Conservation (phyloP, 2,888 invertebrate genomes). For the Caenorhabditis becei region DNA sequence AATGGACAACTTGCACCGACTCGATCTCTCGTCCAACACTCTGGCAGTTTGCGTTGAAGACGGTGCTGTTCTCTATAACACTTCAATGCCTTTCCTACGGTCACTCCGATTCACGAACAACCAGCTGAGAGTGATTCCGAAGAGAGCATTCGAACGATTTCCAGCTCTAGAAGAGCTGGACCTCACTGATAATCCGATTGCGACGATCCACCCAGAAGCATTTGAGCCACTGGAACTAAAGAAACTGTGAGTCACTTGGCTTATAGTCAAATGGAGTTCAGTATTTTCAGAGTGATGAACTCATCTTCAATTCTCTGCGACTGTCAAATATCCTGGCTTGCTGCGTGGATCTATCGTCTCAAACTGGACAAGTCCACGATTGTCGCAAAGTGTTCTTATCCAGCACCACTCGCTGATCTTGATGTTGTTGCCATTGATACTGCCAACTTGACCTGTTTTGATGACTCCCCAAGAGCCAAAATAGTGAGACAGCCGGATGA, state of each 20-base stretch:
- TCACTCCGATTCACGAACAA: slow-evolving; percentile 66
- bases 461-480: slow-evolving; percentile 70
- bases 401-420: slow-evolving; percentile 54
- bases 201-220: slow-evolving; percentile 70
- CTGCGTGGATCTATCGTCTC: slow-evolving; percentile 64
- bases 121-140: slow-evolving; percentile 65
- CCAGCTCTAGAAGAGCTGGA: slow-evolving; percentile 71
- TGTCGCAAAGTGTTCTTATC: slow-evolving; percentile 67
- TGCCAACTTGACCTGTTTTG: slow-evolving; percentile 67
- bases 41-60: slow-evolving; percentile 76
- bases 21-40: slow-evolving; percentile 71
- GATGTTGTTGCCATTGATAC: slow-evolving; percentile 67
- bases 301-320: slow-evolving; percentile 71
- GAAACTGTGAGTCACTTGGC: slow-evolving; percentile 60
- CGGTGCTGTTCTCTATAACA: slow-evolving; percentile 72
- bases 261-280: neutral
- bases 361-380: slow-evolving; percentile 56
- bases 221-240: slow-evolving; percentile 71
- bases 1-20: slow-evolving; percentile 64
- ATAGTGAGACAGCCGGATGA: slow-evolving; percentile 64
- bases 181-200: slow-evolving; percentile 72
- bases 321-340: slow-evolving; percentile 72
- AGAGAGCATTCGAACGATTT: slow-evolving; percentile 70
- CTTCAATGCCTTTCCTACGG: slow-evolving; percentile 69
- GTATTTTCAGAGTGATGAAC: slow-evolving; percentile 60